phyloP scores from a whole-genome alignment of 2,888 invertebrate genomes.

The Acrobasis suavella region DNA sequence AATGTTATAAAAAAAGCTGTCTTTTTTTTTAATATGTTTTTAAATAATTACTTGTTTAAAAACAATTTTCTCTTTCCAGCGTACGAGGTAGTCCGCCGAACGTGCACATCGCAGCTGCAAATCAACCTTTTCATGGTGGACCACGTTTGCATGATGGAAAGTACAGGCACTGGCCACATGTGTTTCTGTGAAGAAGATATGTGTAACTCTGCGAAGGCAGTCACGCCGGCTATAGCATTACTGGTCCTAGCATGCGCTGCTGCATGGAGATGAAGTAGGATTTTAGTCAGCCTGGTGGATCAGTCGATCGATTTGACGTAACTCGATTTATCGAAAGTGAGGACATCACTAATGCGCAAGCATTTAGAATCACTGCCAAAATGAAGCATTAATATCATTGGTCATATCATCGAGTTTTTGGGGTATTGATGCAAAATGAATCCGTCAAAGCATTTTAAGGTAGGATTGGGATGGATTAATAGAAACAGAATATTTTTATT shows the following conservation, averaged over 20 bases:
- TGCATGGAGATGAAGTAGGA: conserved; percentile 71
- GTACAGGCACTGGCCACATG: conserved; percentile 98
- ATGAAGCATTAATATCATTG: too few species aligned
- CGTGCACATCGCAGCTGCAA: conserved; percentile 96
- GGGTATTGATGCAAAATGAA: too few species aligned
- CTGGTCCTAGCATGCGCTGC: conserved; percentile 72
- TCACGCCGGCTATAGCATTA: conserved; percentile 56
- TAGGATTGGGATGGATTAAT: too few species aligned
- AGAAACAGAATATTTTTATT: too few species aligned
- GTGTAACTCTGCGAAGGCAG: conserved; percentile 86
- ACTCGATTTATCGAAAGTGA: conserved; percentile 28
- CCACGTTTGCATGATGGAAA: conserved; percentile 99
- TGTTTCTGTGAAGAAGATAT: conserved; percentile 99
- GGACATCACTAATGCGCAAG: conserved; percentile 21
- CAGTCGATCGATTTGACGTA: conserved; percentile 46
- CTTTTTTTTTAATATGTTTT: too few species aligned
- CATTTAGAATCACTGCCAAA: too few species aligned
- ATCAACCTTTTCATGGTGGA: conserved; percentile 99
- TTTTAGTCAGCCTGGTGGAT: conserved; percentile 46
- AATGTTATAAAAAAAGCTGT: too few species aligned
- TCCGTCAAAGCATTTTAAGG: too few species aligned
- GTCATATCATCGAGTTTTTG: too few species aligned
- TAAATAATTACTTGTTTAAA: too few species aligned
- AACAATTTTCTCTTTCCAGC: conserved; percentile 81
- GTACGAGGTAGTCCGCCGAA: conserved; percentile 94